These are phyloP conservation scores for Coremacera marginata DNA, from an alignment of 2,888 invertebrate species.

Conservation along the genomic window DNA sequence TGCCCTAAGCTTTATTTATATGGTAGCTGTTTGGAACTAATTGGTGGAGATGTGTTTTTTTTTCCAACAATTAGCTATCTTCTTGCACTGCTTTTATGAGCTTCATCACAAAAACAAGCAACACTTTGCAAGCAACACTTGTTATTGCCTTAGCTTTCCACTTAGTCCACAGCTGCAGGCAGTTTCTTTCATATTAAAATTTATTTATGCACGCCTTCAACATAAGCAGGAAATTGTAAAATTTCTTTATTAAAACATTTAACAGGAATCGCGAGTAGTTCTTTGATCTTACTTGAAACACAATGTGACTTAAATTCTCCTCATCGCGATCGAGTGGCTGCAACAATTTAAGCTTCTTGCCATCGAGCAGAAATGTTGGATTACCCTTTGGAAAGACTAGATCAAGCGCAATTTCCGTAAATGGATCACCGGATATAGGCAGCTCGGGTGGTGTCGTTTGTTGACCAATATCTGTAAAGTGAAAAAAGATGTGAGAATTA, in stretches of 20 bases:
- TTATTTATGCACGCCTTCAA: constrained; percentile 45
- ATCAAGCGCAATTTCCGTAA: constrained; percentile 81
- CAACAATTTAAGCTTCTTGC: constrained; percentile 83
- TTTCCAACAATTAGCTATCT: neutral
- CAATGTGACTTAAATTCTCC: constrained; percentile 87
- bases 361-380: constrained; percentile 83
- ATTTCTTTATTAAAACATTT: constrained; percentile 43
- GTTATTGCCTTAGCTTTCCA: neutral
- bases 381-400: constrained; percentile 85
- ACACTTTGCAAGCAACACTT: neutral
- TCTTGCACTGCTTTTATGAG: neutral
- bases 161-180: neutral
- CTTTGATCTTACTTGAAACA: constrained; percentile 79
- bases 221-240: constrained; percentile 42
- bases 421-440: constrained; percentile 87
- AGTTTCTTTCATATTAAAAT: constrained; percentile 27
- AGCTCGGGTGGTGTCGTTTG: constrained; percentile 83
- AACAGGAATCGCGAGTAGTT: neutral
- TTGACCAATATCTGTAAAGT: constrained; percentile 82
- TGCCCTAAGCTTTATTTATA: neutral
- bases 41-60: neutral
- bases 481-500: neutral
- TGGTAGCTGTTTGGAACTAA: neutral
- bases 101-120: neutral
- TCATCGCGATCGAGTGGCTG: constrained; percentile 88